Evolutionary conservation across 2,113 vertebrate genomes (phyloP).

Genomic region (Uria lomvia): DNA sequence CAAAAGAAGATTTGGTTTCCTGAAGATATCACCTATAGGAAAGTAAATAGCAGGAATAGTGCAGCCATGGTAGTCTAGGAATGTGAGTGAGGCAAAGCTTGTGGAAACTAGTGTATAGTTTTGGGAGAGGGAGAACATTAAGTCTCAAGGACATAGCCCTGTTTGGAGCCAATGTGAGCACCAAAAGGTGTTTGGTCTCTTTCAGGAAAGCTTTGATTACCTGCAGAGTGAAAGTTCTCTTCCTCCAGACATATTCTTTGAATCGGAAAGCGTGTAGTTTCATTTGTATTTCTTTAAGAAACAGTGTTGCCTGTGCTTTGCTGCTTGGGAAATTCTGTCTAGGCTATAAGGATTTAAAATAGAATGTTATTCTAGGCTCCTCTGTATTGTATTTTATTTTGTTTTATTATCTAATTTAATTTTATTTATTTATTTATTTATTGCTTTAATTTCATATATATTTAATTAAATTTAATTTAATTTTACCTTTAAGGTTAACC

Average conservation of each 20-base stretch:
- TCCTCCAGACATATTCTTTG: not conserved
- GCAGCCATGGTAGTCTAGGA: not conserved
- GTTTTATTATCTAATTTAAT: not conserved
- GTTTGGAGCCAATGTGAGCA: not conserved
- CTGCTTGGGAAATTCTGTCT: not conserved
- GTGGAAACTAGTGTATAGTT: not conserved
- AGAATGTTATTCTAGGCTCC: not conserved
- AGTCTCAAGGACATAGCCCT: fast-evolving
- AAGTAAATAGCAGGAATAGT: not conserved
- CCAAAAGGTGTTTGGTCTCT: not conserved
- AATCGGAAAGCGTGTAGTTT: not conserved
- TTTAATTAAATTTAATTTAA: not conserved
- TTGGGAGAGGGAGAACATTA: not conserved
- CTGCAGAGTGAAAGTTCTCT: not conserved
- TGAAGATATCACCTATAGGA: not conserved
- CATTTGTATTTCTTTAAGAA: not conserved
- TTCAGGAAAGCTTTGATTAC: not conserved
- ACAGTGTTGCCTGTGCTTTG: not conserved
- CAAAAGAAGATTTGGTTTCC: not conserved
- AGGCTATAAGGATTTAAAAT: not conserved
- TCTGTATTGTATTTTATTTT: not conserved
- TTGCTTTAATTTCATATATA: not conserved
- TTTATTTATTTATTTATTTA: not conserved
- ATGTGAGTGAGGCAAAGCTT: not conserved
- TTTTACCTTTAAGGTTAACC: not conserved